These are phyloP conservation scores for Coenonympha arcania DNA, from an alignment of 2,888 invertebrate genomes.

Conservation along the genomic window DNA sequence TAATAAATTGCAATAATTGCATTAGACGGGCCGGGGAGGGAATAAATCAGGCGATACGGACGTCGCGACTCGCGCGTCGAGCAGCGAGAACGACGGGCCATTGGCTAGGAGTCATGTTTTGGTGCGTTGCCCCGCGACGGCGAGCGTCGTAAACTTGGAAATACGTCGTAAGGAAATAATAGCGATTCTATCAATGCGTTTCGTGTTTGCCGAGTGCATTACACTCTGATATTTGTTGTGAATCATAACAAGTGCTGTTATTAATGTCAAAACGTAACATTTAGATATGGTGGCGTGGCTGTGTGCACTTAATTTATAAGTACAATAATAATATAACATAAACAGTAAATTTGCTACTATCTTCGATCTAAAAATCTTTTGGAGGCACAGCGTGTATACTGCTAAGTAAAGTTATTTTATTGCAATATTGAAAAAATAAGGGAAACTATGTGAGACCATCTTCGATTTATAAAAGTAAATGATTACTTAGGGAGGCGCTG, in stretches of 20 bases:
- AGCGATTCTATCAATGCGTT: constrained; percentile 33
- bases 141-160: constrained; percentile 34
- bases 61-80: constrained; percentile 39
- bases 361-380: no score
- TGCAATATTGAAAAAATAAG: no score
- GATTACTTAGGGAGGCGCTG: constrained; percentile 20
- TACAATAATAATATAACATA: neutral
- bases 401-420: no score
- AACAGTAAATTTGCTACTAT: no score
- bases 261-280: constrained; percentile 22
- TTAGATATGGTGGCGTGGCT: constrained; percentile 9
- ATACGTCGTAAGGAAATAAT: constrained; percentile 33
- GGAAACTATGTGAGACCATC: no score
- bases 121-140: constrained; percentile 33
- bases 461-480: no score
- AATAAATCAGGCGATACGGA: constrained; percentile 57
- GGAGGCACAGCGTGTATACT: no score
- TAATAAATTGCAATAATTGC: constrained; percentile 73
- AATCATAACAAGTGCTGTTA: constrained; percentile 27
- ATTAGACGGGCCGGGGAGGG: constrained; percentile 52
- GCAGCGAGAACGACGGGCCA: constrained; percentile 34
- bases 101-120: constrained; percentile 29
- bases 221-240: constrained; percentile 29
- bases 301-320: constrained; percentile 2
- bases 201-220: constrained; percentile 32